Evolutionary conservation across 2,888 invertebrate genomes (phyloP), one percentile per base, ranked within the genome.

Genomic region (Plutella xylostella): DNA sequence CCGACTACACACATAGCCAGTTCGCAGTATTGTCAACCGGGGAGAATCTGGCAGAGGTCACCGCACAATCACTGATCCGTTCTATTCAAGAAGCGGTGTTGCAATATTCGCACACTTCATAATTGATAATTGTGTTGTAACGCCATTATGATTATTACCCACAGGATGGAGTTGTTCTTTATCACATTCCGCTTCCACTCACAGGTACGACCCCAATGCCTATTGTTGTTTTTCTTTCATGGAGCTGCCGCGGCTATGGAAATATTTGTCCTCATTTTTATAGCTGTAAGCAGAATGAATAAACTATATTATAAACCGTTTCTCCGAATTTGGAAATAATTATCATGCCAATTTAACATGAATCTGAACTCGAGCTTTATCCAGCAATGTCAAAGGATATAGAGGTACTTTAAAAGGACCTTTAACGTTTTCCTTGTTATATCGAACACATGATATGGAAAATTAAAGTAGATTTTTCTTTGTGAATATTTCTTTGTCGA

Each of bases 101-200:
- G 63, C 63, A 73, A 72, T 56, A 50, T 70, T 76, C 76, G 65
- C 42, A 42, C 40, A 42, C 30, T n/a, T 30, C 77, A 72, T 72
- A 71, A 72, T 65, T 75, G 70, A 71, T 68, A 69, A 71, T 64
- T 60, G 69, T 78, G 68, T 74, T 62, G 76, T 68, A 77, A 78
- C 65, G 57, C 65, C 63, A 77, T 75, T 75, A 74, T 74, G 63
- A 64, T 66, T 60, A 65, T 68, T 72, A 71, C 72, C 68, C 72
- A 75, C 72, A 68, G 57, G 56, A 57, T 12, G 21, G 39, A 37
- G 19, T n/a, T 39, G 6, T 39, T 34, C 34, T 34, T 15, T 34
- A 34, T 34, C 15, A 34, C 3, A 15, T 17, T 34, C 9, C 17
- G 9, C 14, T 34, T 28, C n/a, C 14, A 39, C 25, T 14, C 19